Conservation (phyloP, 2,888 invertebrate species). For the Acrobasis consociella region DNA sequence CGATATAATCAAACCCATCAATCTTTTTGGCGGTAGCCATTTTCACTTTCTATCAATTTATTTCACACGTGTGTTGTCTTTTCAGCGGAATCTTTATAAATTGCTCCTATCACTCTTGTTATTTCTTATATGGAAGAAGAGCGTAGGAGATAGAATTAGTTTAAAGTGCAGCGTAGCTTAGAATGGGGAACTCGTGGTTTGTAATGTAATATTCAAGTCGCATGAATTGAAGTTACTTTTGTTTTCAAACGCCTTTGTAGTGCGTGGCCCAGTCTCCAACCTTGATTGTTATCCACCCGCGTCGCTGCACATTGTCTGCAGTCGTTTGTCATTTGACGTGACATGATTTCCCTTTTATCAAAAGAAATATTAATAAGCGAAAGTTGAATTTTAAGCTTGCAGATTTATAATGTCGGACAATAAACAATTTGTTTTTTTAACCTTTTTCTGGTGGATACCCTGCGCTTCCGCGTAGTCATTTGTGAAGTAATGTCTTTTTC, state of each 20-base stretch:
- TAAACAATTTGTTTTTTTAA: constrained; percentile 52
- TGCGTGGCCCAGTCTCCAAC: constrained; percentile 49
- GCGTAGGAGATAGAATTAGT: constrained; percentile 31
- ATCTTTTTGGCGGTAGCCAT: constrained; percentile 23
- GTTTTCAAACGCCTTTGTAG: constrained; percentile 62
- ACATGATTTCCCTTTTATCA: constrained; percentile 71
- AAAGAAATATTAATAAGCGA: constrained; percentile 66
- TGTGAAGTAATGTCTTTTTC: constrained; percentile 31
- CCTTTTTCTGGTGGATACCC: constrained; percentile 44
- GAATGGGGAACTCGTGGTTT: constrained; percentile 38
- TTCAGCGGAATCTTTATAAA: constrained; percentile 17
- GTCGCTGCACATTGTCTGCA: constrained; percentile 60
- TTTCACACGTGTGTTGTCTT: constrained; percentile 13
- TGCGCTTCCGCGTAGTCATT: too few species aligned
- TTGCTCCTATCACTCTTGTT: constrained; percentile 17
- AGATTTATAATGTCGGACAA: constrained; percentile 45
- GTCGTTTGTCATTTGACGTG: constrained; percentile 57
- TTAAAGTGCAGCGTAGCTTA: constrained; percentile 29
- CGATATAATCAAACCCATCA: constrained; percentile 13
- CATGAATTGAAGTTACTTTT: constrained; percentile 72
- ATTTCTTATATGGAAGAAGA: constrained; percentile 13
- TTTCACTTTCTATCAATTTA: constrained; percentile 25
- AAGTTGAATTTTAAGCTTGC: constrained; percentile 50
- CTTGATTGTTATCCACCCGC: constrained; percentile 63
- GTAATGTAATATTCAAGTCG: constrained; percentile 49